Evolutionary conservation across 2,113 vertebrate species (phyloP), one percentile per base, ranked within the genome.

Genomic region (Smithornis capensis): DNA sequence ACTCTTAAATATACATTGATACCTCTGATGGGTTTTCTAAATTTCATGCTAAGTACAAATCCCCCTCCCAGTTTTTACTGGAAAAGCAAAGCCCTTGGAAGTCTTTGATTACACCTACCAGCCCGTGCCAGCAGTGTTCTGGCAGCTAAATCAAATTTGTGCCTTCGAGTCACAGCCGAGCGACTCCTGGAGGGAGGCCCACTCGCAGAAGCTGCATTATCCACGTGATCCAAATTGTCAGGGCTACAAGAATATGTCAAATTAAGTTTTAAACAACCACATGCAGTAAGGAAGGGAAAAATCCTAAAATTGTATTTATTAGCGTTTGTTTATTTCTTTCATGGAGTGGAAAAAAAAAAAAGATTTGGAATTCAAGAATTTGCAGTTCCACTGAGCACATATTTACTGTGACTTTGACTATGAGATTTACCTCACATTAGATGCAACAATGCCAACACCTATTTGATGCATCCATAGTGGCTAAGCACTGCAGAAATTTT

Each of bases 81-180:
- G 17, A 17, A 14, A 37, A 65, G 31, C 64, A 52, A n/a, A 75
- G 55, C 24, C 67, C 45, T 22, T 18, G 33, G 12, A 77, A 68
- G 22, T 29, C 73, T 68, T 50, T 35, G 35, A 28, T 35, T 5
- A 44, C 22, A 94, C 98, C 97, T 98, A 99, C 99, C 99, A 91
- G 99, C 99, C 38, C 99, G 99, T 79, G 99, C 99, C 53, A 99
- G 90, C 91, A 99, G 94, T 0, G 99, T 99, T 40, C 99, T 98
- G 14, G 99, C 99, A 63, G 99, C 99, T 89, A 99, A 97, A 89
- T 99, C 99, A 86, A 99, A 99, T 65, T 99, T 99, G 88, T 99
- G 99, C 85, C 99, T 99, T 81, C 99, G 98, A 3, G 98, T 99
- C 3, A 98, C 98, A 16, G 98, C 98, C 9, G 99, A 98, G 7